Percentiles rank a stretch among this genome's conserved stretches.
Evolutionary conservation across 1,140 invertebrate species (phyloP).

Genomic region (Nasonia longicornis): DNA sequence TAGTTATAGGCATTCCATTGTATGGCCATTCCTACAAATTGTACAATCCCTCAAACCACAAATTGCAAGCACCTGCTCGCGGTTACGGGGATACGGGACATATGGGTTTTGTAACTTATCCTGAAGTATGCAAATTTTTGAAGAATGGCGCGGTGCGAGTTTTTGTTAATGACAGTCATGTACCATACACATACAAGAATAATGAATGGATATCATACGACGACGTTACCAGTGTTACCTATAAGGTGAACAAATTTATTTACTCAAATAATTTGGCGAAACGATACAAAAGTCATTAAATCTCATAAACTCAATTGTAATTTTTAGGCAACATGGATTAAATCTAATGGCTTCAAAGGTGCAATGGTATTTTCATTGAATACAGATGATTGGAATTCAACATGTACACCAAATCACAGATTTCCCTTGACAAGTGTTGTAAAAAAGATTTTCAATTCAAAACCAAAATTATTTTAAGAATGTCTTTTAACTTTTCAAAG

Average conservation of each 20-base stretch:
- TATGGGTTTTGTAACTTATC: constrained; percentile 80
- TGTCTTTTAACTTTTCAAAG: constrained; percentile 14
- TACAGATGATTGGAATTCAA: constrained; percentile 76
- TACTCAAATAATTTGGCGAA: constrained; percentile 34
- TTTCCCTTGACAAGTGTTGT: constrained; percentile 60
- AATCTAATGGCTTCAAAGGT: constrained; percentile 74
- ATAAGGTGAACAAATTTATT: constrained; percentile 72
- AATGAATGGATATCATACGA: constrained; percentile 93
- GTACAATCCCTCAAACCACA: constrained; percentile 76
- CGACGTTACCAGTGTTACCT: constrained; percentile 77
- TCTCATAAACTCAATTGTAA: constrained; percentile 50
- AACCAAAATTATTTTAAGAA: constrained; percentile 18
- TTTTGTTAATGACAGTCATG: constrained; percentile 78
- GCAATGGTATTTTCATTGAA: constrained; percentile 85
- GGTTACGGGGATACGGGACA: constrained; percentile 76
- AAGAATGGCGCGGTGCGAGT: constrained; percentile 67
- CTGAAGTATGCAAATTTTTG: constrained; percentile 78
- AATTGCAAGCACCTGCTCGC: constrained; percentile 77
- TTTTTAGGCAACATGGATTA: constrained; percentile 74
- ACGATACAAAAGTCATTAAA: constrained; percentile 38
- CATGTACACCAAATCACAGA: constrained; percentile 59
- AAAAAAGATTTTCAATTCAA: constrained; percentile 40
- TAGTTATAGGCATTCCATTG: constrained; percentile 89
- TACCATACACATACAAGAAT: constrained; percentile 82
- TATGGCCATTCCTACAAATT: constrained; percentile 88